A percentile compares a stretch with the other conserved stretches of the same genome.
Conservation (phyloP, 2,797 vertebrate species). For the Spinibarbus caldwelli region DNA sequence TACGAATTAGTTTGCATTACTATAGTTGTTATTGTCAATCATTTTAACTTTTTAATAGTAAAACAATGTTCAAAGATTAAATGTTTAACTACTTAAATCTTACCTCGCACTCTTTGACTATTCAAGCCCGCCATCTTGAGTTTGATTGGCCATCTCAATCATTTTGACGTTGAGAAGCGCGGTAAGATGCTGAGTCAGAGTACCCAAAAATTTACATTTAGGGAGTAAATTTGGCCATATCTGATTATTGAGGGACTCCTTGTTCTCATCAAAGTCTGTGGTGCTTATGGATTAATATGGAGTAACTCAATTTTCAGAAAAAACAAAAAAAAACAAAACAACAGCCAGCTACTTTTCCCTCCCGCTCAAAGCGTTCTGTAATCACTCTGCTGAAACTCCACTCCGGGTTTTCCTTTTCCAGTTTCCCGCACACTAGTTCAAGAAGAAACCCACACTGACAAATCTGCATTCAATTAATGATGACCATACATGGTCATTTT, state of each 20-base stretch:
- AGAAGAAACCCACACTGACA: background rate
- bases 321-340: background rate
- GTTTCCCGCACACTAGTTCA: background rate
- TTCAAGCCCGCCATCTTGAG: background rate
- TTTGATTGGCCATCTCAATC: background rate
- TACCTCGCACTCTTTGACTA: background rate
- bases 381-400: too few species aligned
- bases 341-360: too few species aligned
- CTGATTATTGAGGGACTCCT: background rate
- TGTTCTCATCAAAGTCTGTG: too few species aligned
- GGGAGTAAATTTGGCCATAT: background rate
- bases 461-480: background rate
- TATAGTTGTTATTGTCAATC: too few species aligned
- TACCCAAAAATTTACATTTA: background rate
- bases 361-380: background rate
- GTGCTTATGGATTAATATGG: too few species aligned
- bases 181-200: background rate
- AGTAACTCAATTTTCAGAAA: too few species aligned
- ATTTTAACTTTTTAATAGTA: background rate
- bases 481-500: background rate
- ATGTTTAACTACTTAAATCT: background rate
- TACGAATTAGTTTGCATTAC: background rate
- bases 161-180: background rate
- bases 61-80: background rate
- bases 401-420: background rate